phyloP scores from a whole-genome alignment of 2,888 invertebrate genomes.

The Bedellia somnulentella region DNA sequence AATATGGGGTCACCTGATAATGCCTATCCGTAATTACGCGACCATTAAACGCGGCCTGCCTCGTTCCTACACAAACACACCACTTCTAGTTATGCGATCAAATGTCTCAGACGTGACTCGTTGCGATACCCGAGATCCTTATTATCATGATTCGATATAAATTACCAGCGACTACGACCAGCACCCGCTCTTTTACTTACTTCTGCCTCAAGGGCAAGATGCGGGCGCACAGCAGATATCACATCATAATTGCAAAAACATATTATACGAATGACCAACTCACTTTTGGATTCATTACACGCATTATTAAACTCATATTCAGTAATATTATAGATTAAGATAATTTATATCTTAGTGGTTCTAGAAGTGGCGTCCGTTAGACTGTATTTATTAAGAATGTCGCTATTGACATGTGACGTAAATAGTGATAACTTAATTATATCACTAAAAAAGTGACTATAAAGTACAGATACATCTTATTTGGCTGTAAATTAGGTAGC shows the following conservation, averaged over 20 bases:
- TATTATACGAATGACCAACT: no score
- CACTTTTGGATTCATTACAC: no score
- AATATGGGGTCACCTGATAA: constrained; percentile 56
- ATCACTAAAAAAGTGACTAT: no score
- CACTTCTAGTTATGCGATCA: constrained; percentile 48
- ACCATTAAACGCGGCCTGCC: constrained; percentile 23
- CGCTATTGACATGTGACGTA: no score
- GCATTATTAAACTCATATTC: no score
- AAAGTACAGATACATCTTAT: no score
- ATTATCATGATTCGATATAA: constrained; percentile 41
- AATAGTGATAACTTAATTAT: no score
- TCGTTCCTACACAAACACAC: constrained; percentile 31
- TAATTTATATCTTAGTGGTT: no score
- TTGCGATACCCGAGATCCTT: constrained; percentile 24
- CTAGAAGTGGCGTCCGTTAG: no score
- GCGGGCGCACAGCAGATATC: constrained; percentile 1
- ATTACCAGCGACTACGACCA: constrained; percentile 39
- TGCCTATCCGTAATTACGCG: constrained; percentile 48
- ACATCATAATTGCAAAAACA: constrained; percentile 2
- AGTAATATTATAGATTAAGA: no score
- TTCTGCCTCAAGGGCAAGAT: constrained; percentile 23
- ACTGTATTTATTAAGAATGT: no score
- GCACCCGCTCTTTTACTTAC: constrained; percentile 10
- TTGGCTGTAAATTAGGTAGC: no score
- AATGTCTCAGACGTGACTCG: constrained; percentile 52